A percentile compares a stretch with the other conserved stretches of the same genome.
Evolutionary conservation across 2,113 vertebrate genomes (phyloP).

Genomic region (Pao palembangensis): DNA sequence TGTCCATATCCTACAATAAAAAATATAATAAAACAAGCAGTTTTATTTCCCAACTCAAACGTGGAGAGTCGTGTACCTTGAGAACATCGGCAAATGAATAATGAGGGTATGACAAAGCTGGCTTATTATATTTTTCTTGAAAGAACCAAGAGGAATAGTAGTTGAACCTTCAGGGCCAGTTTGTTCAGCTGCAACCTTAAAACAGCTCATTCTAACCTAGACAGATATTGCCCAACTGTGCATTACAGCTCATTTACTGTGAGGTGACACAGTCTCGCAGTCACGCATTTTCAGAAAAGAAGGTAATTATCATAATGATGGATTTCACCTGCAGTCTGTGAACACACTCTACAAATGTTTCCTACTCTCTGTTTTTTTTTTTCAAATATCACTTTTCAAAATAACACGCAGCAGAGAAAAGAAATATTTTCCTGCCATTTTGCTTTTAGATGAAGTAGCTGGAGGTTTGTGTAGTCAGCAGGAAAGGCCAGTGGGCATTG

Average conservation of each 20-base stretch:
- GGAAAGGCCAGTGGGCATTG: slow-evolving; percentile 23
- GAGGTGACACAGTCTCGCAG: slow-evolving; percentile 50
- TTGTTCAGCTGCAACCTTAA: slow-evolving; percentile 36
- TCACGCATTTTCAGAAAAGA: slow-evolving; percentile 36
- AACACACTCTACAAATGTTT: slow-evolving; percentile 43
- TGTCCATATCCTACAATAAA: slow-evolving; percentile 32
- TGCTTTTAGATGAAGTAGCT: slow-evolving; percentile 20
- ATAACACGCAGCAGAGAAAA: slow-evolving; percentile 1
- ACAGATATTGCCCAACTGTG: slow-evolving; percentile 45
- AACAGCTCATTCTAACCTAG: slow-evolving; percentile 42
- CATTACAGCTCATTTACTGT: slow-evolving; percentile 42
- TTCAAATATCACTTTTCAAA: slow-evolving; percentile 19
- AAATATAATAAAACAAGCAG: slow-evolving; percentile 1
- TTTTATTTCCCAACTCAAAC: slow-evolving; percentile 55
- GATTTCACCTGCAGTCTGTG: slow-evolving; percentile 51
- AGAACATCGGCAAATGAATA: slow-evolving; percentile 52
- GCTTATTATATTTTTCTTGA: slow-evolving; percentile 53
- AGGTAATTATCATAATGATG: slow-evolving; percentile 49
- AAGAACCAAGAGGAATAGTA: slow-evolving; percentile 48
- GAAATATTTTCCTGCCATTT: slow-evolving; percentile 5
- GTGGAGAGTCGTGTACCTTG: slow-evolving; percentile 40
- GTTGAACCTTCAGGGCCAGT: slow-evolving; percentile 54
- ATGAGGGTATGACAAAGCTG: slow-evolving; percentile 45
- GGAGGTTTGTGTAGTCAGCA: slow-evolving; percentile 22
- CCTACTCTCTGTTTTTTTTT: slow-evolving; percentile 1